Conservation (phyloP, 2,888 invertebrate species). For the Lasioglossum malachurum region DNA sequence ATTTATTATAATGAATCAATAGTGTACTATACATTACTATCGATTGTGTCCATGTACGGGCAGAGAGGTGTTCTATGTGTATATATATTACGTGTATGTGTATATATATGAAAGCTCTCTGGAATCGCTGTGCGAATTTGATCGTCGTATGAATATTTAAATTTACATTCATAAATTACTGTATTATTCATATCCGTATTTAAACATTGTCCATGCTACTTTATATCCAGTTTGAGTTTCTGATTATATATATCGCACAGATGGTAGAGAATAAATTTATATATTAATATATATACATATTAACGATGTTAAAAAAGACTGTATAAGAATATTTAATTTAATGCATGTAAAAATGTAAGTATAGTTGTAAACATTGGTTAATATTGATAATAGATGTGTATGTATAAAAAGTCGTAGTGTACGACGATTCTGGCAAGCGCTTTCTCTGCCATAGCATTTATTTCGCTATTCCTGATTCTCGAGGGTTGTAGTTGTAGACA, state of each 20-base stretch:
- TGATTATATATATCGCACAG: too few species aligned
- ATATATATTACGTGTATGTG: background rate
- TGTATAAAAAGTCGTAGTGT: background rate
- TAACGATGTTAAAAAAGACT: too few species aligned
- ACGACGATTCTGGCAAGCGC: background rate
- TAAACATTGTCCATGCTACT: background rate
- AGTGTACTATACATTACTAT: background rate
- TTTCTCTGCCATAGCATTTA: background rate
- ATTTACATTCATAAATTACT: background rate
- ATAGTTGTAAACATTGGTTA: too few species aligned
- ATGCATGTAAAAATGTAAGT: too few species aligned
- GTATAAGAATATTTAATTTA: too few species aligned
- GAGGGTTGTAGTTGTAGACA: background rate
- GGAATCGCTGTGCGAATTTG: background rate
- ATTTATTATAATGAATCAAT: constrained; percentile 5
- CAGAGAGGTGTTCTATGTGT: background rate
- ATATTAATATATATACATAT: too few species aligned
- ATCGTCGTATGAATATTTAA: constrained; percentile 15
- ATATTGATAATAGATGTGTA: too few species aligned
- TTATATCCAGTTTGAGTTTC: background rate
- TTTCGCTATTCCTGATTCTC: background rate
- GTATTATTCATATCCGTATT: background rate
- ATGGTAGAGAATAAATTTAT: too few species aligned
- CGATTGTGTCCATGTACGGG: background rate
- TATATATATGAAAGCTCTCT: background rate